Base-by-base conservation (phyloP, 2,113 vertebrate species). In the human region DNA sequence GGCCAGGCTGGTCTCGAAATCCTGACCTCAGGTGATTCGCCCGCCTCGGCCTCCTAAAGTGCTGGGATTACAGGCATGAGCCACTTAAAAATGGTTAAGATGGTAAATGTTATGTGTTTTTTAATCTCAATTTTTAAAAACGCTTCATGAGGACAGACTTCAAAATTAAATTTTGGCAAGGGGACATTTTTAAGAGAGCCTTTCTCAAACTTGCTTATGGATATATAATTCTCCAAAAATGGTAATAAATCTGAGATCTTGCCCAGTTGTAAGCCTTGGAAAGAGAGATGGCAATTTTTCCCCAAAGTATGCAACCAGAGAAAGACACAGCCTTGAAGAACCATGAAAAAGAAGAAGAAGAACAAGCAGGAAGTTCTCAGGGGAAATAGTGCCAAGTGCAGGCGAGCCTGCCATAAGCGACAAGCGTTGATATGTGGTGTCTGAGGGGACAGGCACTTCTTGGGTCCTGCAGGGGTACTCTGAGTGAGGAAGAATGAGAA, bases 321-420 rank as follows among this genome's bases (percentile, higher is more conserved):
- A 66, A 89, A 93, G 83, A 94, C 59, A 73, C 64, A 93, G 64
- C 25, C 88, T 75, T 75, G 91, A 84, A 94, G 78, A 78, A 73
- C 30, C 14, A 16, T 1, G 4, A 48, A 61, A 66, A 79, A 93
- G 89, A 14, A 64, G 11, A 64, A 64, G 32, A 64, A 64, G 61
- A 91, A 43, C n/a, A n/a, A 78, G 88, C 6, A 7, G 43, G 55
- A 93, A 83, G 59, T 95, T 95, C 91, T 94, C 81, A 66, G 72
- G 11, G 72, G 27, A 79, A 85, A 22, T 1, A 32, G 50, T 27
- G 73, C 64, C 45, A 73, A 57, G 48, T 14, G 35, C 45, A 70
- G 59, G 80, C 64, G 57, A 45, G 88, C 35, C 40, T 1, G 3
- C 55, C 84, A n/a, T n/a, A 48, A 18, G 61, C 70, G 80, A 32